Evolutionary conservation across 2,797 vertebrate genomes (phyloP).

Genomic region (Synanceia verrucosa): DNA sequence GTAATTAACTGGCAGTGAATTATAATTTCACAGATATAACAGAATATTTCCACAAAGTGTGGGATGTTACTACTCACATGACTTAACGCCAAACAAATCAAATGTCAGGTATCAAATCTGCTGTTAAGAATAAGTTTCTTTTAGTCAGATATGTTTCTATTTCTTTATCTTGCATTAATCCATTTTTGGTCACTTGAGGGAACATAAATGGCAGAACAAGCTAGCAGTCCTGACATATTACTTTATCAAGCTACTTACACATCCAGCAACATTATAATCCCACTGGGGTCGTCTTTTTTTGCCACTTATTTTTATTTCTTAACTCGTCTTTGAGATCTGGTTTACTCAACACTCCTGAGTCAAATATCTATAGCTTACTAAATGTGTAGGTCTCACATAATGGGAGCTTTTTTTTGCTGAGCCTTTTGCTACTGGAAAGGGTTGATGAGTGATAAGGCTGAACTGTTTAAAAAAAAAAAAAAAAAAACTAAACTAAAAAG

Average conservation of each 20-base stretch:
- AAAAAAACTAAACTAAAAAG: background rate
- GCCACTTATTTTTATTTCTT: background rate
- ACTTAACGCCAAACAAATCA: constrained; percentile 6
- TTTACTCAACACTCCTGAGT: background rate
- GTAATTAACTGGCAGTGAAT: constrained; percentile 56
- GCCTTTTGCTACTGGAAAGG: background rate
- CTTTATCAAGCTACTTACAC: background rate
- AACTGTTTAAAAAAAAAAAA: background rate
- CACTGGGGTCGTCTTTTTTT: background rate
- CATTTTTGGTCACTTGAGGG: background rate
- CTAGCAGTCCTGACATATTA: background rate
- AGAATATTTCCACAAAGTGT: constrained; percentile 31
- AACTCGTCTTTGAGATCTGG: background rate
- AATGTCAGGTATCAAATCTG: background rate
- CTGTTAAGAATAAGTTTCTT: background rate
- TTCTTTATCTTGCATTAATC: constrained; percentile 44
- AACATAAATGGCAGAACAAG: background rate
- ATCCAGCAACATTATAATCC: background rate
- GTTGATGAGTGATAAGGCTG: background rate
- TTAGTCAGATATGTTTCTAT: background rate
- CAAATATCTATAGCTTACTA: background rate
- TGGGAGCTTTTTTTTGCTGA: background rate
- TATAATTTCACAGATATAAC: constrained; percentile 17
- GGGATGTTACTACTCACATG: constrained; percentile 24
- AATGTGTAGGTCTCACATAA: background rate